phyloP scores from a whole-genome alignment of 2,797 vertebrate genomes.

The Acipenser ruthenus region DNA sequence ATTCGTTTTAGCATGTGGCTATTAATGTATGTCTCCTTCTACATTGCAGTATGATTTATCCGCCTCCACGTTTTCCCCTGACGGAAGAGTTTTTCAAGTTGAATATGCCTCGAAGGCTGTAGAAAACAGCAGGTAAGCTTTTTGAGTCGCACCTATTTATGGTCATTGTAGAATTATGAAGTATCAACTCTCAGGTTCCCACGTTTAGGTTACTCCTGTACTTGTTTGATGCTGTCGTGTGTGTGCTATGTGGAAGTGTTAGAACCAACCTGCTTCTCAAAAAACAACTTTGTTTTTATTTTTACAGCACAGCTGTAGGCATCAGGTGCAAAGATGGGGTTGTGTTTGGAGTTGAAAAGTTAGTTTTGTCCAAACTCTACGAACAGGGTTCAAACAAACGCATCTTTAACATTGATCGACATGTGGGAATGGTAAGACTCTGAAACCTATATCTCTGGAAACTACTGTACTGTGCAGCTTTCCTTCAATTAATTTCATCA shows the following conservation, averaged over 20 bases:
- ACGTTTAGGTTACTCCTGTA: neutral
- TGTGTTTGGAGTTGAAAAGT: conserved; percentile 93
- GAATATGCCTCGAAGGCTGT: conserved; percentile 98
- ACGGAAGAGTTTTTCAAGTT: conserved; percentile 94
- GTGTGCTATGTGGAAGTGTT: no score
- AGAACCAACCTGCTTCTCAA: no score
- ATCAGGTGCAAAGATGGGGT: conserved; percentile 95
- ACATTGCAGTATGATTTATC: conserved; percentile 83
- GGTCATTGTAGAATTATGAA: neutral
- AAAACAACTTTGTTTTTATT: conserved; percentile 7
- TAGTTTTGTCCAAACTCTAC: conserved; percentile 94
- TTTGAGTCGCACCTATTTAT: neutral
- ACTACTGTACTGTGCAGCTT: no score
- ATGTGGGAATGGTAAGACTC: conserved; percentile 87
- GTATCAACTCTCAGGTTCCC: conserved; percentile 5
- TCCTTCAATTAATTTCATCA: no score
- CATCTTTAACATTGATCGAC: conserved; percentile 93
- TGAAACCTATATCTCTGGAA: neutral
- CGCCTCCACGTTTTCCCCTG: conserved; percentile 93
- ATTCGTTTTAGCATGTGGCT: neutral
- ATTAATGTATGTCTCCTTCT: conserved; percentile 5
- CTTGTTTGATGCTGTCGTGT: neutral
- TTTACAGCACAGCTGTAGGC: conserved; percentile 83
- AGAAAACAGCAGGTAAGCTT: conserved; percentile 88
- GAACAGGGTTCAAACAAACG: conserved; percentile 95